Conservation (phyloP, 1,140 invertebrate genomes). For the Eubasilissa regina region DNA sequence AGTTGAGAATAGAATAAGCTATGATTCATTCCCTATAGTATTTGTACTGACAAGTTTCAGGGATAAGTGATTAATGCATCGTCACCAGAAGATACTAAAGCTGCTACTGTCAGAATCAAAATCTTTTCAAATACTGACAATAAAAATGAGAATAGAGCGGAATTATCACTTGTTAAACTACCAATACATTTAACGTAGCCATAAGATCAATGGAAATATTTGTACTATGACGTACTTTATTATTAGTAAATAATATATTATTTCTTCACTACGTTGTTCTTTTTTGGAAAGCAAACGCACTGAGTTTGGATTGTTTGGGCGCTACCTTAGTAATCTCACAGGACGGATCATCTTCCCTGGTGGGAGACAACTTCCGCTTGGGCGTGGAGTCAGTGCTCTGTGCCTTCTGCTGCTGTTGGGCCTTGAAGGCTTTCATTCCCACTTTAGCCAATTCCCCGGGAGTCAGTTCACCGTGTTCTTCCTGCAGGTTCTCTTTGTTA, state of each 20-base stretch:
- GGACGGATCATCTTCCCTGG: slow-evolving; percentile 55
- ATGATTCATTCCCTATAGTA: too few species aligned
- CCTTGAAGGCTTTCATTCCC: slow-evolving; percentile 73
- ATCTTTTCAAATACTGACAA: too few species aligned
- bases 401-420: slow-evolving; percentile 60
- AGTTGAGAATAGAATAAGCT: too few species aligned
- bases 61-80: too few species aligned
- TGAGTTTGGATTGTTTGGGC: slow-evolving; percentile 70
- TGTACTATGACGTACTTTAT: not conserved
- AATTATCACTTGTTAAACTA: too few species aligned
- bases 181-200: too few species aligned
- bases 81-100: too few species aligned
- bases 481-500: slow-evolving; percentile 72
- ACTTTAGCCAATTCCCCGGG: slow-evolving; percentile 72
- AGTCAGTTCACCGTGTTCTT: slow-evolving; percentile 73
- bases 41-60: too few species aligned
- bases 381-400: slow-evolving; percentile 54
- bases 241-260: not conserved
- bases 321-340: slow-evolving; percentile 60
- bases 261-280: slow-evolving; percentile 55
- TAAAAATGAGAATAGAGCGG: too few species aligned
- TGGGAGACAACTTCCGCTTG: slow-evolving; percentile 65
- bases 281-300: slow-evolving; percentile 69
- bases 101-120: too few species aligned
- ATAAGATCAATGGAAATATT: too few species aligned